phyloP scores from a whole-genome alignment of 2,888 invertebrate genomes.

The Pantelozetes paolii region DNA sequence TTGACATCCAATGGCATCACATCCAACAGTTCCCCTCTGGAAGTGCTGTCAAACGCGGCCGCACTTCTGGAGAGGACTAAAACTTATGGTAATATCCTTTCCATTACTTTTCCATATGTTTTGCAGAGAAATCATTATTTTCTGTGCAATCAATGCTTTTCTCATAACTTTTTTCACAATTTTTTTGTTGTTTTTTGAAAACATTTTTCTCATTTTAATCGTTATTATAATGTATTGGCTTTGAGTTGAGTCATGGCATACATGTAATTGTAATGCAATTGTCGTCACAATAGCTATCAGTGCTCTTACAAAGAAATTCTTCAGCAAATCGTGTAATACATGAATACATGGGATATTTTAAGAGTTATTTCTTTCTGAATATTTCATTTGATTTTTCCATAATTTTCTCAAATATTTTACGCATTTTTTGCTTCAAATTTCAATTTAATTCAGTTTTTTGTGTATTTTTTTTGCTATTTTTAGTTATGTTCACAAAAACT shows the following conservation, averaged over 20 bases:
- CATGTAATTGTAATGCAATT: not conserved
- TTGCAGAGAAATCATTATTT: too few species aligned
- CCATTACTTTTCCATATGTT: too few species aligned
- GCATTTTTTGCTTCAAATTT: too few species aligned
- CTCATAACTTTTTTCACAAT: too few species aligned
- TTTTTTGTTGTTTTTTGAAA: too few species aligned
- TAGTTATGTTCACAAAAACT: not conserved
- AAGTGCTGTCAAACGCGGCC: slow-evolving; percentile 36
- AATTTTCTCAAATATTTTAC: too few species aligned
- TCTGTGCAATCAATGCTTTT: too few species aligned
- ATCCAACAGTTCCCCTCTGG: slow-evolving; percentile 1
- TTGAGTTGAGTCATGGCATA: not conserved
- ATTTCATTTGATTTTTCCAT: not conserved
- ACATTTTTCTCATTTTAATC: too few species aligned
- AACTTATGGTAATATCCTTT: slow-evolving; percentile 9
- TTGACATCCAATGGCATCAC: not conserved
- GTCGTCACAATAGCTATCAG: slow-evolving; percentile 6
- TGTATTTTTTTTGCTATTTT: not conserved
- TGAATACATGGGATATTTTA: not conserved
- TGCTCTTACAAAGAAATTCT: not conserved
- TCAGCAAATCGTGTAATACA: not conserved
- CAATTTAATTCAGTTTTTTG: not conserved
- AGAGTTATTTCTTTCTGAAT: not conserved
- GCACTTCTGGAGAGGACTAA: slow-evolving; percentile 25
- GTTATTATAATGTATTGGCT: too few species aligned